phyloP scores from a whole-genome alignment of 1,140 invertebrate species.

The Brachionus manjavacas region DNA sequence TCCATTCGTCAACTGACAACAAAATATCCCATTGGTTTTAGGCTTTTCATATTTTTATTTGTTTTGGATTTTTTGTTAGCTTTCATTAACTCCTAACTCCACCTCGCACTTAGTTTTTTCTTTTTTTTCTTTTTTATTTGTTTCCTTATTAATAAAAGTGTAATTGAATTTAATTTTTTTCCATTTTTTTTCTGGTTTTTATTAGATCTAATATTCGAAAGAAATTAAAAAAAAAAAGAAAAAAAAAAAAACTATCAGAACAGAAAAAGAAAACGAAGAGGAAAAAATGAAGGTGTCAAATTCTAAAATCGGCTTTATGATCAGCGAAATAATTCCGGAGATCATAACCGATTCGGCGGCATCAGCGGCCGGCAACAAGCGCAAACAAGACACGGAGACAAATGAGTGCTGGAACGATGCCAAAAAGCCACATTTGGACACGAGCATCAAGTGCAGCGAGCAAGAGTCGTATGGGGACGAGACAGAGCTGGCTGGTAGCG shows the following conservation, averaged over 20 bases:
- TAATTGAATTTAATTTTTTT: conserved; percentile 24
- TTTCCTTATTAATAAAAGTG: conserved; percentile 25
- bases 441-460: not conserved
- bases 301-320: conserved; percentile 35
- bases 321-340: conserved; percentile 39
- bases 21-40: conserved; percentile 1
- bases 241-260: not conserved
- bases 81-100: not conserved
- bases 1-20: not conserved
- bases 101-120: not conserved
- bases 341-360: not conserved
- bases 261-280: not conserved
- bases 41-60: not conserved
- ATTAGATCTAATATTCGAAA: not conserved
- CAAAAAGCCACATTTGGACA: not conserved
- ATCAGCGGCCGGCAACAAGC: not conserved
- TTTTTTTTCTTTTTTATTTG: not conserved
- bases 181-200: too few species aligned
- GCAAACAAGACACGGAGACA: not conserved
- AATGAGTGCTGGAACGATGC: not conserved
- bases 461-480: conserved; percentile 13
- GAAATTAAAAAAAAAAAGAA: too few species aligned
- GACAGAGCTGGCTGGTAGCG: not conserved
- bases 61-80: not conserved
- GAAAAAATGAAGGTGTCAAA: conserved; percentile 33